A percentile compares a stretch with the other conserved stretches of the same genome.
Evolutionary conservation across 2,888 invertebrate genomes (phyloP).

Genomic region (Aphodius sticticus): DNA sequence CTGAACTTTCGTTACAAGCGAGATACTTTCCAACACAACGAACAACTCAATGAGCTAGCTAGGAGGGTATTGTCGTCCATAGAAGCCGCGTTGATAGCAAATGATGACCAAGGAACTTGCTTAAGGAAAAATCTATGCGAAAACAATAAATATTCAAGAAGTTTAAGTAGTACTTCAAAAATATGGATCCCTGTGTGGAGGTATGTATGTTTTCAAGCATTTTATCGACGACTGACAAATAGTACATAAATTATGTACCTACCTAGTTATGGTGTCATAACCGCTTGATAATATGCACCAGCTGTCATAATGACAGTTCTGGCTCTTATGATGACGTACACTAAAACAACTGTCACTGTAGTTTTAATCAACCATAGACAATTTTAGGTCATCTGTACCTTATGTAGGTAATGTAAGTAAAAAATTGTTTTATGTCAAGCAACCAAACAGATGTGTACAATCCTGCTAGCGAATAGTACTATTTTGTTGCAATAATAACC

Average conservation of each 20-base stretch:
- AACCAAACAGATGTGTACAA: background rate
- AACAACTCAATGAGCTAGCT: slow-evolving; percentile 65
- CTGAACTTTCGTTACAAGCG: slow-evolving; percentile 53
- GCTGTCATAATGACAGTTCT: no score
- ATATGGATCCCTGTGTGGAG: slow-evolving; percentile 81
- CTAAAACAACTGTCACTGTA: no score
- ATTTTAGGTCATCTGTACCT: no score
- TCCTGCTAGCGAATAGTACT: background rate
- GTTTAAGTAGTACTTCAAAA: slow-evolving; percentile 64
- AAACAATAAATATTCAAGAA: slow-evolving; percentile 70
- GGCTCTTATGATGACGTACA: no score
- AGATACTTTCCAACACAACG: slow-evolving; percentile 47
- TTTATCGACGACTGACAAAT: background rate
- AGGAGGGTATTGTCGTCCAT: slow-evolving; percentile 65
- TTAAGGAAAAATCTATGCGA: slow-evolving; percentile 71
- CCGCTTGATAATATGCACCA: no score
- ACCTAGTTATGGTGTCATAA: no score
- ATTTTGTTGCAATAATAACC: slow-evolving; percentile 10
- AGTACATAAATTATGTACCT: no score
- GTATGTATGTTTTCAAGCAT: slow-evolving; percentile 59
- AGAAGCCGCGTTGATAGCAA: slow-evolving; percentile 64
- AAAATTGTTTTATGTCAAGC: slow-evolving; percentile 19
- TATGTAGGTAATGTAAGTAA: no score
- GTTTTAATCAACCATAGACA: no score
- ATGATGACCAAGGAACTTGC: slow-evolving; percentile 66